These are phyloP conservation scores for Semaprochilodus insignis DNA, from an alignment of 2,797 vertebrate genomes.

Conservation along the genomic window DNA sequence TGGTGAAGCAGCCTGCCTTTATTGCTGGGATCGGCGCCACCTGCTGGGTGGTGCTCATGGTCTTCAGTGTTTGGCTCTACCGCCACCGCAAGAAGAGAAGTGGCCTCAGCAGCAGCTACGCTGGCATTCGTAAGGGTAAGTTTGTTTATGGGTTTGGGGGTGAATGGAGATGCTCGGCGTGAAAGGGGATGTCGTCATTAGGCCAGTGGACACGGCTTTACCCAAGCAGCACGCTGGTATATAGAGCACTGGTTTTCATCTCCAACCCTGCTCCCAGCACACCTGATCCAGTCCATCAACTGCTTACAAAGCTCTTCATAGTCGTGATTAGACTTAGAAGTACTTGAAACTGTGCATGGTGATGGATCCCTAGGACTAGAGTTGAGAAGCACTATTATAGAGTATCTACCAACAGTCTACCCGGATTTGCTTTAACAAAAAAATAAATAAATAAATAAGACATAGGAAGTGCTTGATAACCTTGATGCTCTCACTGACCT, in stretches of 20 bases:
- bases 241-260: too few relatives aligned
- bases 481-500: neutral
- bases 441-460: neutral
- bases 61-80: constrained; percentile 98
- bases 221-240: too few relatives aligned
- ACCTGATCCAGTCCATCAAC: too few relatives aligned
- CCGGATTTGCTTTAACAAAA: too few relatives aligned
- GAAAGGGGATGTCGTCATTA: neutral
- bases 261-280: too few relatives aligned
- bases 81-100: constrained; percentile 94
- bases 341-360: too few relatives aligned
- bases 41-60: constrained; percentile 98
- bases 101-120: constrained; percentile 92
- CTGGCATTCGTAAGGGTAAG: constrained; percentile 96
- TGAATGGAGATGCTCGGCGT: neutral
- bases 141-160: neutral
- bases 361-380: too few relatives aligned
- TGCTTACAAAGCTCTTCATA: too few relatives aligned
- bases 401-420: too few relatives aligned
- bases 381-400: too few relatives aligned
- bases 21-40: constrained; percentile 97
- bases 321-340: too few relatives aligned
- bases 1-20: constrained; percentile 96
- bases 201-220: neutral
- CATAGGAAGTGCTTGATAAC: neutral